Evolutionary conservation across 2,797 vertebrate genomes (phyloP).

Genomic region (Smutsia temminckii): DNA sequence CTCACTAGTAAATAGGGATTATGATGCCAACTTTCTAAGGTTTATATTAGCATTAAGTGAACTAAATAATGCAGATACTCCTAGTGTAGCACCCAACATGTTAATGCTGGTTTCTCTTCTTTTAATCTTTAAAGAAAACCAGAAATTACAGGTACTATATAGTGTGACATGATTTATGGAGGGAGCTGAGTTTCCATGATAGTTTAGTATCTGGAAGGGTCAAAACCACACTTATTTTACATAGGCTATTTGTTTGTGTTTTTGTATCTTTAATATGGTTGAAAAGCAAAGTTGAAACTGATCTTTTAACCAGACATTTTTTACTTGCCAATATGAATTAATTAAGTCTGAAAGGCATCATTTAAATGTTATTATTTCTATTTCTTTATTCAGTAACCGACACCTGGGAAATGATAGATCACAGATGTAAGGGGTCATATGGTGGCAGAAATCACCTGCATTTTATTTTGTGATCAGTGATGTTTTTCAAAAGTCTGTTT

Average conservation of each 20-base stretch:
- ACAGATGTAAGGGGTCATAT: conserved; percentile 38
- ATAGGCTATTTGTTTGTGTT: conserved; percentile 55
- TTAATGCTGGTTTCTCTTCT: conserved; percentile 26
- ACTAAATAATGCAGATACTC: neutral
- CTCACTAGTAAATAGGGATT: neutral
- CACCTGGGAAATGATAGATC: conserved; percentile 49
- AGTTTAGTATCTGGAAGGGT: conserved; percentile 30
- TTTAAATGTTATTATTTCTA: conserved; percentile 57
- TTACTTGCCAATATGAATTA: conserved; percentile 38
- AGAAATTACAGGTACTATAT: conserved; percentile 7
- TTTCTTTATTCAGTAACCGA: conserved; percentile 43
- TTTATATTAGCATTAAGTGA: conserved; percentile 8
- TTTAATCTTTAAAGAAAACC: conserved; percentile 47
- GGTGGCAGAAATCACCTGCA: neutral
- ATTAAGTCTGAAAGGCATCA: conserved; percentile 56
- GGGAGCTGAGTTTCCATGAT: conserved; percentile 9
- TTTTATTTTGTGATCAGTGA: conserved; percentile 44
- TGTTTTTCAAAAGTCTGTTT: conserved; percentile 56
- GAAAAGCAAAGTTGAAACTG: conserved; percentile 31
- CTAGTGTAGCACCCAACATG: neutral
- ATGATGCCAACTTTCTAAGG: neutral
- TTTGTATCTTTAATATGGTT: conserved; percentile 30
- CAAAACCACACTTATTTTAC: conserved; percentile 51
- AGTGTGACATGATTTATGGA: conserved; percentile 29
- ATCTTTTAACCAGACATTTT: conserved; percentile 41